Evolutionary conservation across 2,113 vertebrate genomes (phyloP).

Genomic region (Microcebus jonahi): DNA sequence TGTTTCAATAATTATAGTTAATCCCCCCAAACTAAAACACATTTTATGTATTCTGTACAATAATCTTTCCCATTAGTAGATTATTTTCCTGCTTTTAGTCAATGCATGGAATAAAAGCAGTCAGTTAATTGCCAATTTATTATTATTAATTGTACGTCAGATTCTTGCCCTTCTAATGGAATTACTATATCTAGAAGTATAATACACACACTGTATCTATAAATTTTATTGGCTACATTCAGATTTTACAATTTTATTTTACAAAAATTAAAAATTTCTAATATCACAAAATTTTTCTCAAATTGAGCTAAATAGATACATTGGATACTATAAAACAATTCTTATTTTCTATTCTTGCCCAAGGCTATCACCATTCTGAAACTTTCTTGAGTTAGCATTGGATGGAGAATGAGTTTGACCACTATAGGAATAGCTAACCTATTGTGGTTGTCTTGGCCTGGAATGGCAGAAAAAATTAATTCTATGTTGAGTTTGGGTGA

Average conservation of each 20-base stretch:
- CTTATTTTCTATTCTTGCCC: background rate
- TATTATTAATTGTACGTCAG: background rate
- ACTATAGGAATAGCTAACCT: background rate
- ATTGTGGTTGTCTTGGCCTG: background rate
- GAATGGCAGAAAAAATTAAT: slow-evolving; percentile 25
- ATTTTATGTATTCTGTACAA: background rate
- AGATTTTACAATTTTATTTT: slow-evolving; percentile 46
- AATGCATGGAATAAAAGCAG: slow-evolving; percentile 33
- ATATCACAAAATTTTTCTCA: slow-evolving; percentile 32
- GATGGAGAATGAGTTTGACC: background rate
- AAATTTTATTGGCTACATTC: background rate
- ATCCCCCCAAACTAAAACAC: background rate
- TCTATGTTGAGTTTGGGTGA: slow-evolving; percentile 12
- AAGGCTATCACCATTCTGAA: background rate
- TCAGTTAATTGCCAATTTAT: background rate
- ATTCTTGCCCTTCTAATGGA: background rate
- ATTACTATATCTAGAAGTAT: background rate
- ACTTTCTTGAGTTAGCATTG: background rate
- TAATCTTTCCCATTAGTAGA: slow-evolving; percentile 1
- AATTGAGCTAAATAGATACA: slow-evolving; percentile 22
- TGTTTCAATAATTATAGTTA: background rate
- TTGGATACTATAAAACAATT: background rate
- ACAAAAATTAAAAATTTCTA: slow-evolving; percentile 46
- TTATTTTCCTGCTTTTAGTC: background rate
- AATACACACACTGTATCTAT: background rate